Percentiles rank a stretch among this genome's conserved stretches.
These are phyloP conservation scores for Sinella curviseta DNA, from an alignment of 1,140 invertebrate species.

Conservation along the genomic window DNA sequence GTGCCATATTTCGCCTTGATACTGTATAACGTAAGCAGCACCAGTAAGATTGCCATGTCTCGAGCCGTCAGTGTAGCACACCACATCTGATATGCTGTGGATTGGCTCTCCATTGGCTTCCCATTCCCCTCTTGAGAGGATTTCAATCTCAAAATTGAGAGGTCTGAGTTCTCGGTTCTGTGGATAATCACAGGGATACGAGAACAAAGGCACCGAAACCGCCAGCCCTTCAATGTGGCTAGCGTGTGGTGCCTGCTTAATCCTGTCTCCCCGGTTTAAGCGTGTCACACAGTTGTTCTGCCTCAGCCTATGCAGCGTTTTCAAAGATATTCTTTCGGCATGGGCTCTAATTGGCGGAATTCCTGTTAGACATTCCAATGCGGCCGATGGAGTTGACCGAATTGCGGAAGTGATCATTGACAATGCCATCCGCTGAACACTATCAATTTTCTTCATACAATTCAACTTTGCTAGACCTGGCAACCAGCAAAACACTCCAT, in stretches of 20 bases:
- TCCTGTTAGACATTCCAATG: slow-evolving; percentile 18
- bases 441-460: no score
- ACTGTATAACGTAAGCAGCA: background rate
- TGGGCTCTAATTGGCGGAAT: slow-evolving; percentile 16
- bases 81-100: no score
- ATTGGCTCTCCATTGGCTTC: background rate
- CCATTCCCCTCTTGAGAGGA: background rate
- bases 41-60: background rate
- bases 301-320: background rate
- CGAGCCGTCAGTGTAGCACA: slow-evolving; percentile 24
- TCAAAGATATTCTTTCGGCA: no score
- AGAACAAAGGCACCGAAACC: background rate
- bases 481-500: no score
- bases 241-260: background rate
- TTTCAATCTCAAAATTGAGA: no score
- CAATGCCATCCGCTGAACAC: no score
- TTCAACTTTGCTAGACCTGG: background rate
- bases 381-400: slow-evolving; percentile 23
- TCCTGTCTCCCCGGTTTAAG: background rate
- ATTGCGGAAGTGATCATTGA: no score
- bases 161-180: no score
- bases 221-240: background rate
- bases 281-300: background rate
- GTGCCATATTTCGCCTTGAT: background rate
- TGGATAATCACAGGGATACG: background rate